Conservation (phyloP, 2,113 vertebrate genomes). For the Chunga burmeisteri region DNA sequence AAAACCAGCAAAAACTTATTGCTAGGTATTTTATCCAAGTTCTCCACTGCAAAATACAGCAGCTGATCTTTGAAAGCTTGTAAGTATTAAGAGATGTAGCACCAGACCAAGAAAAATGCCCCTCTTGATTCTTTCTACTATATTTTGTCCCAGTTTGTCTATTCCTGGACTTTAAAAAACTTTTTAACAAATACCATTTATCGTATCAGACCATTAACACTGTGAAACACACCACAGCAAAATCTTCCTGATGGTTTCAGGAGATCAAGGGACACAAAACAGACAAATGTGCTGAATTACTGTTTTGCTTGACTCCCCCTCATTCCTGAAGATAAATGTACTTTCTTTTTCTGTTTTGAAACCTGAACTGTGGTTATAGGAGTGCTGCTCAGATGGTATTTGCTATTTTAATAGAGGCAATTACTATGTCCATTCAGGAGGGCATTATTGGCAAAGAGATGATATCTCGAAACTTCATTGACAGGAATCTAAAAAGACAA, state of each 20-base stretch:
- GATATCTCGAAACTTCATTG: neutral
- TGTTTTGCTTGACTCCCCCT: neutral
- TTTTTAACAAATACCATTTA: neutral
- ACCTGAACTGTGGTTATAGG: neutral
- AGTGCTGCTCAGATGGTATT: neutral
- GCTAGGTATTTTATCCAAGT: neutral
- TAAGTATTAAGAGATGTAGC: constrained; percentile 20
- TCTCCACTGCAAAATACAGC: neutral
- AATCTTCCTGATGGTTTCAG: neutral
- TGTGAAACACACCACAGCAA: neutral
- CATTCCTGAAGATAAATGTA: neutral
- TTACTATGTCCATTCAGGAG: constrained; percentile 41
- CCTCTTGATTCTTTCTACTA: neutral
- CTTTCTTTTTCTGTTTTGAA: constrained; percentile 8
- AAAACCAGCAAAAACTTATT: constrained; percentile 1
- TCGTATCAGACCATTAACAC: neutral
- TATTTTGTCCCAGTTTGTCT: neutral
- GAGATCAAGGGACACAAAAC: neutral
- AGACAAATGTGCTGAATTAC: neutral
- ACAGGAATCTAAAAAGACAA: neutral
- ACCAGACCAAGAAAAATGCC: neutral
- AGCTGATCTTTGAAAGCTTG: neutral
- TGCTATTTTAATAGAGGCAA: constrained; percentile 40
- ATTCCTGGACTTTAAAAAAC: neutral
- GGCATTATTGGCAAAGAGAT: neutral